These are phyloP conservation scores for Oceanites oceanicus DNA, from an alignment of 2,113 vertebrate species.

Conservation along the genomic window DNA sequence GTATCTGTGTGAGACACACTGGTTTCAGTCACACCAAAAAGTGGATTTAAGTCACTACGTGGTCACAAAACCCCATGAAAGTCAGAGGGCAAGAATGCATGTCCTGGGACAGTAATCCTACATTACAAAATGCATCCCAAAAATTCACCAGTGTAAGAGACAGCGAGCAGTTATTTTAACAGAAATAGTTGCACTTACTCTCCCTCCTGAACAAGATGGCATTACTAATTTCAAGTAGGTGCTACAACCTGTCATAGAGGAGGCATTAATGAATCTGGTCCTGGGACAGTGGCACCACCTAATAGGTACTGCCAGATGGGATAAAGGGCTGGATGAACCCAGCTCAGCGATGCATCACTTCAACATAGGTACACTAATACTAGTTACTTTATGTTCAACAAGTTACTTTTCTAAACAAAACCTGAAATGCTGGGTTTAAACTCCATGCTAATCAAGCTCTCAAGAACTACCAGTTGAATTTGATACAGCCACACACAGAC, in stretches of 20 bases:
- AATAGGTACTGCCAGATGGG: not conserved
- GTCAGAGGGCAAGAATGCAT: not conserved
- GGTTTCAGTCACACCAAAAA: not conserved
- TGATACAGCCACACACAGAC: not conserved
- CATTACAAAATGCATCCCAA: not conserved
- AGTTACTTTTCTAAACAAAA: not conserved
- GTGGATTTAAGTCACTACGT: not conserved
- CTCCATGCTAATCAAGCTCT: not conserved
- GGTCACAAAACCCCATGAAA: not conserved
- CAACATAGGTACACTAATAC: not conserved
- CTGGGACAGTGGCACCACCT: not conserved
- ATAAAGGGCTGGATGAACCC: not conserved
- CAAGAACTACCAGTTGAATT: not conserved
- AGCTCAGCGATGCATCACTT: not conserved
- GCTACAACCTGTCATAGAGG: not conserved
- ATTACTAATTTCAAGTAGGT: not conserved
- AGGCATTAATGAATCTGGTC: not conserved
- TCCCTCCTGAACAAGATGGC: not conserved
- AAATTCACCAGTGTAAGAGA: not conserved
- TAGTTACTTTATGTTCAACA: not conserved
- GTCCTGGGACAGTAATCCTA: not conserved
- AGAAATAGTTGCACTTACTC: not conserved
- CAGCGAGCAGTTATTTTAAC: not conserved
- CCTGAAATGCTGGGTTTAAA: not conserved
- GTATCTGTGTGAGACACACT: accelerated